These are phyloP conservation scores for Brachyopa scutellaris DNA, from an alignment of 2,888 invertebrate genomes.

Conservation along the genomic window DNA sequence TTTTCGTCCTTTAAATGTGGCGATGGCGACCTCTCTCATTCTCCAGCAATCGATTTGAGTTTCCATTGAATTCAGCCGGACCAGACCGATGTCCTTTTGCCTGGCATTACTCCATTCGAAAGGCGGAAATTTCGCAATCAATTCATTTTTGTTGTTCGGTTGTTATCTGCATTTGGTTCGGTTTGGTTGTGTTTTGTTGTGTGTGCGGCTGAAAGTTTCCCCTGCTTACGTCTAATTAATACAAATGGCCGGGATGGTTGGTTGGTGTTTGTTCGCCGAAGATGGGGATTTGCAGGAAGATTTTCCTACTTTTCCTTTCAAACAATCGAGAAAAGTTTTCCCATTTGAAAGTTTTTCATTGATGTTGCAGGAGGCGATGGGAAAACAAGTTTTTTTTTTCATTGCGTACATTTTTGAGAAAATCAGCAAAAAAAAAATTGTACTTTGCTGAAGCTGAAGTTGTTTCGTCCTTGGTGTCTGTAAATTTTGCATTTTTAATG, in stretches of 20 bases:
- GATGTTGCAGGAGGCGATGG: constrained; percentile 67
- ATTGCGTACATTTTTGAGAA: constrained; percentile 14
- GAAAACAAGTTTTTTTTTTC: constrained; percentile 10
- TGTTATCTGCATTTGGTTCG: constrained; percentile 69
- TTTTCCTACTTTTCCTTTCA: constrained; percentile 65
- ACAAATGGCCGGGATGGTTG: constrained; percentile 77
- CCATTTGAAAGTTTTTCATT: constrained; percentile 73
- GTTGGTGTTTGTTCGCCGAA: constrained; percentile 35
- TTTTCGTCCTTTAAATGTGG: constrained; percentile 25
- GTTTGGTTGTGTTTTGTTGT: constrained; percentile 35
- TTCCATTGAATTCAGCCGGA: constrained; percentile 31
- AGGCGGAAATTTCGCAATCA: constrained; percentile 67
- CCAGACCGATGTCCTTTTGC: constrained; percentile 20
- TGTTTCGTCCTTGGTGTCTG: constrained; percentile 5
- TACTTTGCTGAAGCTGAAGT: neutral
- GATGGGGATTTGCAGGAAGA: constrained; percentile 43
- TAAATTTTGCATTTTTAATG: constrained; percentile 69
- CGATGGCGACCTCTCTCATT: neutral
- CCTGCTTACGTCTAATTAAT: constrained; percentile 79
- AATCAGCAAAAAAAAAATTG: constrained; percentile 25
- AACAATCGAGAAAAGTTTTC: constrained; percentile 73
- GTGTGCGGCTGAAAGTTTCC: constrained; percentile 62
- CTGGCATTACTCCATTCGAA: constrained; percentile 20
- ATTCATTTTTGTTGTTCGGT: constrained; percentile 70
- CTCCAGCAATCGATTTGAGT: constrained; percentile 56